phyloP scores from a whole-genome alignment of 2,113 vertebrate genomes.

The Tachuris rubrigastra region DNA sequence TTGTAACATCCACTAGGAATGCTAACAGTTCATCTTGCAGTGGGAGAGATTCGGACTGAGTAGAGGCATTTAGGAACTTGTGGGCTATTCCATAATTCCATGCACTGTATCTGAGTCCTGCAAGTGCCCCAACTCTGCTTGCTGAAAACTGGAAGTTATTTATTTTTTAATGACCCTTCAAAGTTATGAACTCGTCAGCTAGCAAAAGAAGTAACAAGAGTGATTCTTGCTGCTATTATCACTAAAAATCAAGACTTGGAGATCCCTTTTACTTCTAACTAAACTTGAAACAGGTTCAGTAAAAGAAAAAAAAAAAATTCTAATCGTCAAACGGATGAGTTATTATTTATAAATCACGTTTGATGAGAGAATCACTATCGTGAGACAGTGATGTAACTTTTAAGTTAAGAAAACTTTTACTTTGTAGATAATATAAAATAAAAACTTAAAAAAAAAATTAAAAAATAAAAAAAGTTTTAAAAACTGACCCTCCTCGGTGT shows the following conservation, averaged over 20 bases:
- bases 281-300: constrained; percentile 90
- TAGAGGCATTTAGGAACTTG: constrained; percentile 80
- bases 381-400: constrained; percentile 94
- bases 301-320: constrained; percentile 79
- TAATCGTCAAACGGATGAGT: constrained; percentile 87
- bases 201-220: constrained; percentile 95
- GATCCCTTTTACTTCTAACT: constrained; percentile 82
- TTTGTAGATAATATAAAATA: constrained; percentile 99
- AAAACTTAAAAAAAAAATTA: constrained; percentile 90
- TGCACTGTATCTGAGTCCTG: constrained; percentile 75
- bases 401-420: constrained; percentile 99
- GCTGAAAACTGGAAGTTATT: constrained; percentile 95
- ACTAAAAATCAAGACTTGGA: constrained; percentile 90
- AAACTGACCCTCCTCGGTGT: constrained; percentile 82
- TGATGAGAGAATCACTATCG: constrained; percentile 88
- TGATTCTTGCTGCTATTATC: constrained; percentile 95
- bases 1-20: constrained; percentile 91
- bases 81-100: constrained; percentile 79
- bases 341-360: constrained; percentile 98
- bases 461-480: constrained; percentile 99
- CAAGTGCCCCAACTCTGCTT: constrained; percentile 86
- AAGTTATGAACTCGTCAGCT: constrained; percentile 90
- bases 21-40: constrained; percentile 92
- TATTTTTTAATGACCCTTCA: constrained; percentile 94
- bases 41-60: constrained; percentile 82